phyloP scores from a whole-genome alignment of 2,113 vertebrate species.

The Bothrops jararaca region DNA sequence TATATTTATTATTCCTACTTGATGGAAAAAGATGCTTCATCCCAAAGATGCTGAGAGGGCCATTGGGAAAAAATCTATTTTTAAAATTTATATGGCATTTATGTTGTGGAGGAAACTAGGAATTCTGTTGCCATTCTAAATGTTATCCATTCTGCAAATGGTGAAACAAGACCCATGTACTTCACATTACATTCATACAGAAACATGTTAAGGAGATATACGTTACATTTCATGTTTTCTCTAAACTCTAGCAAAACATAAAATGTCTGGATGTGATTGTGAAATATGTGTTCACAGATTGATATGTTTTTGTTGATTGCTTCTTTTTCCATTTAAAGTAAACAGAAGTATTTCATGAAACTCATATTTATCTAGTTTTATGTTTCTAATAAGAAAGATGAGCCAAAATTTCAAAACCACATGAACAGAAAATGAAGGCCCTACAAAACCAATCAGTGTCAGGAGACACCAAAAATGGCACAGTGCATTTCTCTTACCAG shows the following conservation, averaged over 20 bases:
- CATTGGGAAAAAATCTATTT: background rate
- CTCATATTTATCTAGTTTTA: background rate
- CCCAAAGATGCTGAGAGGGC: too few species aligned
- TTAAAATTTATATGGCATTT: constrained; percentile 3
- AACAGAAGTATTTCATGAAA: background rate
- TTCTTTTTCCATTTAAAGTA: background rate
- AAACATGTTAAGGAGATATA: background rate
- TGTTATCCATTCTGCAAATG: background rate
- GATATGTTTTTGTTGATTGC: constrained; percentile 26
- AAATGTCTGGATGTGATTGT: background rate
- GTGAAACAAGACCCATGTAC: background rate
- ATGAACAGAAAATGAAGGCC: background rate
- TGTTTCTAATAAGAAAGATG: constrained; percentile 37
- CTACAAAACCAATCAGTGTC: constrained; percentile 2
- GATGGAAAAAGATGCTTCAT: background rate
- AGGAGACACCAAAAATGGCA: background rate
- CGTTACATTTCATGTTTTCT: constrained; percentile 8
- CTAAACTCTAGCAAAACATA: background rate
- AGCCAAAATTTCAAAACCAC: constrained; percentile 18
- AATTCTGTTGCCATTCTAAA: background rate
- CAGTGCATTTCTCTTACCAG: background rate
- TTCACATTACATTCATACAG: background rate
- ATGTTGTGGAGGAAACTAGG: background rate
- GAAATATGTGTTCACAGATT: constrained; percentile 12
- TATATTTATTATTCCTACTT: background rate